These are phyloP conservation scores for Yponomeuta evonymella DNA, from an alignment of 2,888 invertebrate species.

Conservation along the genomic window DNA sequence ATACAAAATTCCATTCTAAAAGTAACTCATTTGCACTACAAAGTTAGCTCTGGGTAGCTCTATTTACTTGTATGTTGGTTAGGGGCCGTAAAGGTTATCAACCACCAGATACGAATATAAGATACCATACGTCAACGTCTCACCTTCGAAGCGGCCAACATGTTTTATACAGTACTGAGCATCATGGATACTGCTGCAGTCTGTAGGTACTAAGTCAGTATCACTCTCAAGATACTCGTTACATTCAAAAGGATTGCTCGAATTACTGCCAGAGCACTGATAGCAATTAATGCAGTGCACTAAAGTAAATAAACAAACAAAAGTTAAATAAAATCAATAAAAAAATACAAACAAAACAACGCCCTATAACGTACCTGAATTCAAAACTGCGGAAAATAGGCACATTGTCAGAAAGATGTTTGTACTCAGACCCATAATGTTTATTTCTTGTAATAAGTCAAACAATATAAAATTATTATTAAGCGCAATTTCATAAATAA, in stretches of 20 bases:
- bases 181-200: constrained; percentile 87
- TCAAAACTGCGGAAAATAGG: not conserved
- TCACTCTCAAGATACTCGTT: constrained; percentile 84
- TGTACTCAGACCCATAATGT: not conserved
- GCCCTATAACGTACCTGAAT: constrained; percentile 14
- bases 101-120: not conserved
- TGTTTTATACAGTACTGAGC: constrained; percentile 95
- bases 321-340: constrained; percentile 6
- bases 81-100: not conserved
- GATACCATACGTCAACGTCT: constrained; percentile 27
- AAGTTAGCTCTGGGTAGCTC: not conserved
- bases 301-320: constrained; percentile 45
- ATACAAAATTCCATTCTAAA: no score
- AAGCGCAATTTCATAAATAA: no score
- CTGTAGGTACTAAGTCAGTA: constrained; percentile 79
- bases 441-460: not conserved
- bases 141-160: constrained; percentile 93
- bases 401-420: not conserved
- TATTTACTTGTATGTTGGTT: constrained; percentile 18
- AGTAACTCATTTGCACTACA: not conserved
- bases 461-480: no score
- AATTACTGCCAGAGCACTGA: constrained; percentile 91
- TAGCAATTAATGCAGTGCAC: constrained; percentile 86
- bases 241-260: constrained; percentile 86
- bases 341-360: constrained; percentile 1